Evolutionary conservation across 1,140 invertebrate genomes (phyloP).

Genomic region (Drosophila littoralis): DNA sequence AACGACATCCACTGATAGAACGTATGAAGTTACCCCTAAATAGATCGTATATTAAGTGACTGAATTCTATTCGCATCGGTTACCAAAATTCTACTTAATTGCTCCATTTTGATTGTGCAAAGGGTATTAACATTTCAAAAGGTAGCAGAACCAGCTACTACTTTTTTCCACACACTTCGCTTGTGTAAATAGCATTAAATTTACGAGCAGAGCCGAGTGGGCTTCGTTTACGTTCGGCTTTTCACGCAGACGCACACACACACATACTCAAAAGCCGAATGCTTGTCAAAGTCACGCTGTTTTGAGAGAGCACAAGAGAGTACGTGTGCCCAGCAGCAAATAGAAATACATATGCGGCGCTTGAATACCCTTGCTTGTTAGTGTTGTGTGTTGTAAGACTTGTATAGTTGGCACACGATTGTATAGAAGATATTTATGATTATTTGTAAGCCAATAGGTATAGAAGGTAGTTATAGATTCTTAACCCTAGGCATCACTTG

Average conservation of each 20-base stretch:
- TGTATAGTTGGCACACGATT: too few relatives aligned
- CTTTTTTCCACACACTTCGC: slow-evolving; percentile 4
- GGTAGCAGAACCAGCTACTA: slow-evolving; percentile 6
- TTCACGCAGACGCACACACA: background rate
- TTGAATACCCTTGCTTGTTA: background rate
- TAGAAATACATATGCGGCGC: background rate
- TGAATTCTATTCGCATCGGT: slow-evolving; percentile 3
- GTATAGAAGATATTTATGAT: too few relatives aligned
- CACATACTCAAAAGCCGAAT: slow-evolving; percentile 5
- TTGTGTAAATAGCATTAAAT: slow-evolving; percentile 20
- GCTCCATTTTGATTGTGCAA: slow-evolving; percentile 19
- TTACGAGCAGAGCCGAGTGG: slow-evolving; percentile 9
- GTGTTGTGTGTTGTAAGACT: background rate
- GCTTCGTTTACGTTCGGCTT: background rate
- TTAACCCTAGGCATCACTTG: too few relatives aligned
- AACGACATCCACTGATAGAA: slow-evolving; percentile 2
- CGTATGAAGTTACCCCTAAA: slow-evolving; percentile 26
- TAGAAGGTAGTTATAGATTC: too few relatives aligned
- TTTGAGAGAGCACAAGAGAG: slow-evolving; percentile 12
- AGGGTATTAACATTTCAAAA: background rate
- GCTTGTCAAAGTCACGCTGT: slow-evolving; percentile 19
- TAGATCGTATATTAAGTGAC: background rate
- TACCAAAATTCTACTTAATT: slow-evolving; percentile 39
- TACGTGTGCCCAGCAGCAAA: background rate
- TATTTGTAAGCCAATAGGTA: too few relatives aligned